phyloP scores from a whole-genome alignment of 1,140 invertebrate genomes.

The Megalonaias nervosa region DNA sequence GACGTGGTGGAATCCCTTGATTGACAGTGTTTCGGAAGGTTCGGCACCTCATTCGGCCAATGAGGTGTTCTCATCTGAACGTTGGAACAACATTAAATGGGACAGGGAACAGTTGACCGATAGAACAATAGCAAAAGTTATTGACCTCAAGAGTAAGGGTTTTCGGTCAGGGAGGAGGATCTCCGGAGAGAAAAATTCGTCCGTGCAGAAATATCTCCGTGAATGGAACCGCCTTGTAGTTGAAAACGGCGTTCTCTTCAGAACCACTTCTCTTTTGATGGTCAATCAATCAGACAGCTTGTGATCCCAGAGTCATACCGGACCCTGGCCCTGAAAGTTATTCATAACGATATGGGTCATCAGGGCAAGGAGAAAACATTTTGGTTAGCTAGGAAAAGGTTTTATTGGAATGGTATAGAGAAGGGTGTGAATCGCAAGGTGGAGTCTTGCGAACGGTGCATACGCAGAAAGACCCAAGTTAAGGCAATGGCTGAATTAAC shows the following conservation, averaged over 20 bases:
- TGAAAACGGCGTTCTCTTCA: slow-evolving; percentile 2
- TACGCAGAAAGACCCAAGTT: slow-evolving; percentile 2
- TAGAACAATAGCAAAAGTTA: neutral
- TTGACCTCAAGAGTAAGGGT: slow-evolving; percentile 3
- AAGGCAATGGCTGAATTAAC: neutral
- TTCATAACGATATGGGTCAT: slow-evolving; percentile 11
- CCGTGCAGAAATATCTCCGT: neutral
- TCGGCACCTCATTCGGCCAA: neutral
- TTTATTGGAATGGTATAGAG: slow-evolving; percentile 22
- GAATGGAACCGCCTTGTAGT: slow-evolving; percentile 16
- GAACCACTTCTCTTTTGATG: neutral
- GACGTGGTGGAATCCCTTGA: neutral
- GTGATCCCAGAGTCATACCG: neutral
- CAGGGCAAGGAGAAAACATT: slow-evolving; percentile 9
- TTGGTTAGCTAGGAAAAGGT: neutral
- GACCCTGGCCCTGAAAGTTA: neutral
- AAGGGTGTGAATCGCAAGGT: slow-evolving; percentile 13
- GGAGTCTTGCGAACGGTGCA: neutral
- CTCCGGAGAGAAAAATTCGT: slow-evolving; percentile 3
- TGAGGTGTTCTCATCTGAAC: no score
- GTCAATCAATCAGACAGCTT: neutral
- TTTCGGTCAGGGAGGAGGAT: slow-evolving; percentile 1
- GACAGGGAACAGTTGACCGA: neutral
- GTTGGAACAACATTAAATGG: slow-evolving; percentile 3
- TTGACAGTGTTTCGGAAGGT: neutral